Evolutionary conservation across 2,888 invertebrate species (phyloP).

Genomic region (Copidosoma aretas): DNA sequence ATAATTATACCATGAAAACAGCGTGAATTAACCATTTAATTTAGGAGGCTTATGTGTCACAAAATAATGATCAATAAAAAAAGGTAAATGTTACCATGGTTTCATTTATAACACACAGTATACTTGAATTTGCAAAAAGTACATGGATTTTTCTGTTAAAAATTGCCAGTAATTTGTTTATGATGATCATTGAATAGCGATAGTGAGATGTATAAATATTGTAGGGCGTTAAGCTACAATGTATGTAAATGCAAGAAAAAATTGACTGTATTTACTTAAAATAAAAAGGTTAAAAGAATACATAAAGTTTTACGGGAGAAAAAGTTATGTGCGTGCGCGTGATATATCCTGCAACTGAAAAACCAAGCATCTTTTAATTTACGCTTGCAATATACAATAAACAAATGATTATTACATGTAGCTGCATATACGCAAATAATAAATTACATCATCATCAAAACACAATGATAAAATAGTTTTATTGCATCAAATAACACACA

Average conservation of each 20-base stretch:
- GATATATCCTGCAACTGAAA: constrained; percentile 25
- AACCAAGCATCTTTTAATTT: constrained; percentile 30
- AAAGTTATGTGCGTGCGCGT: constrained; percentile 22
- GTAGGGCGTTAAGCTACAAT: constrained; percentile 20
- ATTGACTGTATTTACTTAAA: constrained; percentile 19
- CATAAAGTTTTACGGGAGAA: background rate
- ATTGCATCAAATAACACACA: background rate
- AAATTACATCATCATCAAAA: constrained; percentile 26
- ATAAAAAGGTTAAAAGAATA: background rate
- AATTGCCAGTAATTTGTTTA: constrained; percentile 23
- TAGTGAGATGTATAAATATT: constrained; percentile 8
- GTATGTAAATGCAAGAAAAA: constrained; percentile 9
- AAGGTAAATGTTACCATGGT: too few relatives aligned
- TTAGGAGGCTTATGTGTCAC: too few relatives aligned
- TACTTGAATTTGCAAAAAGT: background rate
- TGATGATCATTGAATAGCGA: constrained; percentile 20
- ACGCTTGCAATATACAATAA: constrained; percentile 22
- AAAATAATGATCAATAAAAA: too few relatives aligned
- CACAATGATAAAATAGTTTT: constrained; percentile 21
- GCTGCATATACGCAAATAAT: constrained; percentile 25
- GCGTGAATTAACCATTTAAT: too few relatives aligned
- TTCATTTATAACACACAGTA: too few relatives aligned
- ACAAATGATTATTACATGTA: constrained; percentile 22
- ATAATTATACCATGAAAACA: too few relatives aligned
- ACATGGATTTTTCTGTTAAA: constrained; percentile 8